Evolutionary conservation across 2,797 vertebrate species (phyloP).

Genomic region (Oreortyx pictus): DNA sequence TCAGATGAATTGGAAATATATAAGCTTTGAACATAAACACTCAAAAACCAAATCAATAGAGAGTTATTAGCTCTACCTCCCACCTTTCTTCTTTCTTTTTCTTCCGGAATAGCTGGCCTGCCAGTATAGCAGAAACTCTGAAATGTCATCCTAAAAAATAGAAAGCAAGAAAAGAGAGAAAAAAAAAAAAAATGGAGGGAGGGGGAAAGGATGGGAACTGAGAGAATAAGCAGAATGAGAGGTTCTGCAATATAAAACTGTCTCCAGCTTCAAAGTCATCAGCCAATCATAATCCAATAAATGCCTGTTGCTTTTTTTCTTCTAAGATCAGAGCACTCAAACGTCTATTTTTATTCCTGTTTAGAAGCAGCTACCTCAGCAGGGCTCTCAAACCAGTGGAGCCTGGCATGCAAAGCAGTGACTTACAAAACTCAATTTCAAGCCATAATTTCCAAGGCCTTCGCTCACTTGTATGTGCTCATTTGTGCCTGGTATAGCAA

Average conservation of each 20-base stretch:
- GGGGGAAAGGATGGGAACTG: not conserved
- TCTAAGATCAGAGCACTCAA: conserved; percentile 34
- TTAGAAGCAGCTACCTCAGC: conserved; percentile 42
- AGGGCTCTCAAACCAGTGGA: conserved; percentile 33
- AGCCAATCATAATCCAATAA: conserved; percentile 58
- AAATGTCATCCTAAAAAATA: conserved; percentile 56
- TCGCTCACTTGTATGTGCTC: not conserved
- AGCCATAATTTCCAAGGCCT: conserved; percentile 26
- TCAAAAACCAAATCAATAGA: conserved; percentile 1
- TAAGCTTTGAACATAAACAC: not conserved
- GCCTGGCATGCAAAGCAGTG: conserved; percentile 16
- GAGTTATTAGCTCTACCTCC: conserved; percentile 9
- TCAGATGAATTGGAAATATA: not conserved
- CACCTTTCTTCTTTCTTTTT: conserved; percentile 20
- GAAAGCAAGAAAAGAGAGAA: not conserved
- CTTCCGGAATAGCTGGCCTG: conserved; percentile 1
- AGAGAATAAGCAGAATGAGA: conserved; percentile 37
- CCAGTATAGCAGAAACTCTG: not conserved
- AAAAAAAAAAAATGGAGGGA: not conserved
- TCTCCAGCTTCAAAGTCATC: conserved; percentile 40
- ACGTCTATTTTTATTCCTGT: conserved; percentile 55
- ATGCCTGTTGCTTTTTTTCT: not conserved
- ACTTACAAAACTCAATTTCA: conserved; percentile 16
- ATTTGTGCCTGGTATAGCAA: not conserved
- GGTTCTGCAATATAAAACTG: conserved; percentile 47